Evolutionary conservation across 2,797 vertebrate species (phyloP).

Genomic region (Onychomys arenicola): DNA sequence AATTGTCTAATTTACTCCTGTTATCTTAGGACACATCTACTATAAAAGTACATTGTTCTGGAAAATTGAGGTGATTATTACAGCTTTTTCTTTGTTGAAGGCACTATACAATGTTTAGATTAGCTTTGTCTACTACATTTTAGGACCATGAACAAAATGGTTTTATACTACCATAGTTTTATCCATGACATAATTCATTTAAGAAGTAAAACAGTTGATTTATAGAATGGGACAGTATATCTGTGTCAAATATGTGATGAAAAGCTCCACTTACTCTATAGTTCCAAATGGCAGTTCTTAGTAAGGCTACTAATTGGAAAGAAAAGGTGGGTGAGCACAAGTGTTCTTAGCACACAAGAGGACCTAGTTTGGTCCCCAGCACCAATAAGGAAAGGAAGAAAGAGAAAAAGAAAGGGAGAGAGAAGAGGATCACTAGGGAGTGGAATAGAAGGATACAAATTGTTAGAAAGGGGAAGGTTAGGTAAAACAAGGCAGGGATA

Average conservation of each 20-base stretch:
- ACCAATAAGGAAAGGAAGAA: not conserved
- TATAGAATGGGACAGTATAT: not conserved
- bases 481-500: not conserved
- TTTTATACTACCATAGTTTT: not conserved
- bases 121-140: not conserved
- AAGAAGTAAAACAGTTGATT: constrained; percentile 15
- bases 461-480: not conserved
- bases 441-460: not conserved
- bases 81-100: not conserved
- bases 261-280: not conserved
- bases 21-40: not conserved
- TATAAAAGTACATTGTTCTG: not conserved
- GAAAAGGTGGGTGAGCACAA: not conserved
- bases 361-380: not conserved
- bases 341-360: not conserved
- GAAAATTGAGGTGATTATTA: not conserved
- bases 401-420: not conserved
- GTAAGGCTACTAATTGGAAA: constrained; percentile 18
- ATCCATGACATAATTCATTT: not conserved
- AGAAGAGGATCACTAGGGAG: not conserved
- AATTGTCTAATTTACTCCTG: not conserved
- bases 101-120: not conserved
- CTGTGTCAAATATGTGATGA: not conserved
- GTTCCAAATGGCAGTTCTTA: not conserved
- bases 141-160: not conserved